These are phyloP conservation scores for Macroteleia sp. DNA, from an alignment of 2,888 invertebrate species.

Conservation along the genomic window DNA sequence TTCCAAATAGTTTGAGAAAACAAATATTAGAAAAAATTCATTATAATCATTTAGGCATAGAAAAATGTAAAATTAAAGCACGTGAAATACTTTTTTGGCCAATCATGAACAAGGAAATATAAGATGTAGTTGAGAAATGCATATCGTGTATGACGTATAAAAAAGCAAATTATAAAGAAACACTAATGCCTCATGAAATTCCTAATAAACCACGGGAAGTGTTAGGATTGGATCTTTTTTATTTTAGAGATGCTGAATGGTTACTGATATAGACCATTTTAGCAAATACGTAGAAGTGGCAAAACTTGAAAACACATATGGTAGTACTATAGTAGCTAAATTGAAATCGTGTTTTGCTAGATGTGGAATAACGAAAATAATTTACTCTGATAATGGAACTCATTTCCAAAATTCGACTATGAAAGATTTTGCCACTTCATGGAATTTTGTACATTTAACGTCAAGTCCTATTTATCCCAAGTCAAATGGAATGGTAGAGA, in stretches of 20 bases:
- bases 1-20: conserved; percentile 63
- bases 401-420: too few relatives aligned
- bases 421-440: too few relatives aligned
- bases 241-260: conserved; percentile 31
- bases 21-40: conserved; percentile 67
- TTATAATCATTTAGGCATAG: conserved; percentile 69
- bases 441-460: too few relatives aligned
- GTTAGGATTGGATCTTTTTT: conserved; percentile 55
- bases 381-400: conserved; percentile 64
- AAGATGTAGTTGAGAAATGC: conserved; percentile 53
- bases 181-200: conserved; percentile 37
- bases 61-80: conserved; percentile 66
- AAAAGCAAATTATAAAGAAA: conserved; percentile 12
- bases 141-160: conserved; percentile 45
- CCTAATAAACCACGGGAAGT: conserved; percentile 52
- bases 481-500: conserved; percentile 9
- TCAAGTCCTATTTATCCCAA: too few relatives aligned
- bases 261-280: conserved; percentile 59
- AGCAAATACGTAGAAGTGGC: conserved; percentile 61
- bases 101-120: conserved; percentile 66
- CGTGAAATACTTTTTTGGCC: conserved; percentile 69
- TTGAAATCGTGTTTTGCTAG: conserved; percentile 67
- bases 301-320: conserved; percentile 24
- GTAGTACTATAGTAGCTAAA: conserved; percentile 28
- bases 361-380: conserved; percentile 62